Conservation (phyloP, 2,888 invertebrate genomes). For the Brachynemurus nebulosus region DNA sequence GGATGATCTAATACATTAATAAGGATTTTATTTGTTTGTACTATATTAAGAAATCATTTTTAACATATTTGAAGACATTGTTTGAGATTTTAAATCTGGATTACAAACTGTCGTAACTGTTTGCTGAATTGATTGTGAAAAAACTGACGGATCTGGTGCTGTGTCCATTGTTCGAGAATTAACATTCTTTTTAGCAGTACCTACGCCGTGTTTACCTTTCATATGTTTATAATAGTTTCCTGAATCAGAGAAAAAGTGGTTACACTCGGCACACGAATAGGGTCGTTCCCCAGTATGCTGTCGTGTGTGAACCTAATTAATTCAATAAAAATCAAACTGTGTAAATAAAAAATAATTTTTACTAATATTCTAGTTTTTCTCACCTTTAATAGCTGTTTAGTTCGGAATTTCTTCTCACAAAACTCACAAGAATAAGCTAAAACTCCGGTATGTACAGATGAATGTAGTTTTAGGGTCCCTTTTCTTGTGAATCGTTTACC, state of each 20-base stretch:
- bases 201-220: background rate
- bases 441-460: constrained; percentile 43
- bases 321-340: no score
- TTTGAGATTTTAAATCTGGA: no score
- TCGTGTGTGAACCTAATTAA: background rate
- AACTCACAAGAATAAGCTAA: constrained; percentile 65
- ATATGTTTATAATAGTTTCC: background rate
- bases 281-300: background rate
- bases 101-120: no score
- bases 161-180: no score
- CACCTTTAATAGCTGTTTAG: constrained; percentile 59
- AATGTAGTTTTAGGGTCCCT: background rate
- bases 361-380: no score
- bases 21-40: no score
- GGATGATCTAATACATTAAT: no score
- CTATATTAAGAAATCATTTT: no score
- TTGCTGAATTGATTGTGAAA: no score
- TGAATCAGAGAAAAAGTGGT: background rate
- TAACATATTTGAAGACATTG: no score
- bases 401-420: constrained; percentile 61
- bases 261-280: background rate
- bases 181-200: background rate
- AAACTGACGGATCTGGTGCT: no score
- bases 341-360: no score
- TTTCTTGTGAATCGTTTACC: background rate